Base-by-base conservation (phyloP, 1,140 invertebrate genomes). In the Tetragnatha versicolor region DNA sequence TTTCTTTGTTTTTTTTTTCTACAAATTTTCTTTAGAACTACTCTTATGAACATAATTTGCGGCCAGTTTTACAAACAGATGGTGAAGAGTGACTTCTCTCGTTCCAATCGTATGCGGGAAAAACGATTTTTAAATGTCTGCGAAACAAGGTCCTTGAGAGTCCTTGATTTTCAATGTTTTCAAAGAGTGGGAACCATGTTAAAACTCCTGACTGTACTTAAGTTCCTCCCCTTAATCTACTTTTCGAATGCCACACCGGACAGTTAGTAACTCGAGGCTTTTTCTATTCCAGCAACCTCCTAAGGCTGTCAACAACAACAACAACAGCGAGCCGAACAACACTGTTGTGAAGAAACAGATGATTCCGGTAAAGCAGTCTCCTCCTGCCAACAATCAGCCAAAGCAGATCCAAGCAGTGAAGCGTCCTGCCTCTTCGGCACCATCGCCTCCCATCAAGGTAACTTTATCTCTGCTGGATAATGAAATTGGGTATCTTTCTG, bases 321-420 rank as follows among this genome's bases (percentile, higher is more conserved):
- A 17, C n/a, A 65, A 65, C 2, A 22, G 89, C 82, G 90, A 91
- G 83, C 90, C 90, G n/a, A n/a, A n/a, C 68, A 85, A 88, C 27
- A 83, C 89, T 3, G 88, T 89, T 37, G 88, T 89, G 27, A 91
- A 91, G 82, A 90, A 88, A 86, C 81, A 84, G 85, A 82, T 83
- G 3, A 79, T 86, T 39, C 79, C 79, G 20, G 29, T 47, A 3
- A 85, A 82, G 47, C 81, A 78, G 2, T 63, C 29, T 66, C 80
- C 80, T 27, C 66, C 78, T 31, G 65, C 63, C 1, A 86, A 85
- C 49, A 88, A 83, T 81, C 88, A 83, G 83, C 85, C 79, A n/a
- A 83, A 85, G 69, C 81, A 84, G 7, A 82, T 84, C 4, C 73
- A 83, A 39, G 81, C 77, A 2, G 79, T 82, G 4, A 82, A 83